A percentile compares a stretch with the other conserved stretches of the same genome.
Evolutionary conservation across 2,113 vertebrate genomes (phyloP).

Genomic region (Turdus rufiventris): DNA sequence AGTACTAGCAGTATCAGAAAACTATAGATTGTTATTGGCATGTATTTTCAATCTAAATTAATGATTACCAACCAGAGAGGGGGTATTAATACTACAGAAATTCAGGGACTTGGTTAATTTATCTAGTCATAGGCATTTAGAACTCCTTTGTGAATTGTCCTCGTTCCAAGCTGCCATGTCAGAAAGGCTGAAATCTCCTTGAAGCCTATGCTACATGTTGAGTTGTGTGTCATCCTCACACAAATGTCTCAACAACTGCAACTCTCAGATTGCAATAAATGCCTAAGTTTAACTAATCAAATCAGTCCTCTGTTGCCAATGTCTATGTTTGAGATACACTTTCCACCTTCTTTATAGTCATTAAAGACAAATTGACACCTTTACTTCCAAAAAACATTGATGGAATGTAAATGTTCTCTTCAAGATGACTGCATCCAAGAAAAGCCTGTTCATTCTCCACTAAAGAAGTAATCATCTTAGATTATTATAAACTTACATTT

Average conservation of each 20-base stretch:
- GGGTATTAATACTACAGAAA: not conserved
- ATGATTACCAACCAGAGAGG: not conserved
- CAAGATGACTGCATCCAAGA: not conserved
- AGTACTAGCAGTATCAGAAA: not conserved
- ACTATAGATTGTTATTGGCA: not conserved
- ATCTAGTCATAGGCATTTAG: not conserved
- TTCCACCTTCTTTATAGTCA: not conserved
- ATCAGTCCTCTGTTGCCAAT: not conserved
- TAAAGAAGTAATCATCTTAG: not conserved
- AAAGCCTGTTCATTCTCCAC: not conserved
- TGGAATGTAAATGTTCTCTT: not conserved
- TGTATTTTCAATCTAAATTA: not conserved
- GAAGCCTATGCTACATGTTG: not conserved
- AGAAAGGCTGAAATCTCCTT: not conserved
- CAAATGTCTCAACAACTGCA: not conserved
- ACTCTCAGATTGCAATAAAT: not conserved
- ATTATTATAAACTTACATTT: not conserved
- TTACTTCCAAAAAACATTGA: not conserved
- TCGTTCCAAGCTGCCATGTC: not conserved
- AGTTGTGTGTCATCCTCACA: not conserved
- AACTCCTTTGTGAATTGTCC: not conserved
- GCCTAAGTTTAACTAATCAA: not conserved
- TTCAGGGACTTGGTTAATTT: not conserved
- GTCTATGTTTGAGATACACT: not conserved
- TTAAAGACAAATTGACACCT: not conserved